phyloP scores from a whole-genome alignment of 2,113 vertebrate species.

The Neolamprologus sp. region DNA sequence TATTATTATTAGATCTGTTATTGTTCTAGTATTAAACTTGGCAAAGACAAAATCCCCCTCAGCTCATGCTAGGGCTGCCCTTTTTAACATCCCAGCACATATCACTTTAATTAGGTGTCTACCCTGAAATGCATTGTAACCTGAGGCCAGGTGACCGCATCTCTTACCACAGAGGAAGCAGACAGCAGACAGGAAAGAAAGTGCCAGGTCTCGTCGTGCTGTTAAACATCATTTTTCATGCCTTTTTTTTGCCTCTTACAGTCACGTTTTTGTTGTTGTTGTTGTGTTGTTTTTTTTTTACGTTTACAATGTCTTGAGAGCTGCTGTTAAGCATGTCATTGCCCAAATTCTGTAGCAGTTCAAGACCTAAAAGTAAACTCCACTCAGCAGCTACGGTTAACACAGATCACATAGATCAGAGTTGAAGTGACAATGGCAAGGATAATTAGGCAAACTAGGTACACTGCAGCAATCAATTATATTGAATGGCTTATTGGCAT shows the following conservation, averaged over 20 bases:
- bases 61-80: neutral
- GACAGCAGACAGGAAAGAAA: neutral
- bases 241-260: neutral
- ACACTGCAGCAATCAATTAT: neutral
- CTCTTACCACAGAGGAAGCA: neutral
- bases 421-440: neutral
- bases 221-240: neutral
- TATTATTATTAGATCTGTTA: neutral
- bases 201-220: neutral
- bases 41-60: neutral
- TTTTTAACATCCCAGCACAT: neutral
- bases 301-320: neutral
- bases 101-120: neutral
- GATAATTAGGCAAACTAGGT: neutral
- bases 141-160: neutral
- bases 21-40: neutral
- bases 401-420: neutral
- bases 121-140: neutral
- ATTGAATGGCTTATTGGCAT: neutral
- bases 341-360: neutral
- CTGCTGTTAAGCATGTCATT: neutral
- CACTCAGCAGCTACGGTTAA: neutral
- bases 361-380: neutral
- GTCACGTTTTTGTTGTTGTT: neutral
- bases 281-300: neutral